phyloP scores from a whole-genome alignment of 2,888 invertebrate species.

The Chromoteleia sp. region DNA sequence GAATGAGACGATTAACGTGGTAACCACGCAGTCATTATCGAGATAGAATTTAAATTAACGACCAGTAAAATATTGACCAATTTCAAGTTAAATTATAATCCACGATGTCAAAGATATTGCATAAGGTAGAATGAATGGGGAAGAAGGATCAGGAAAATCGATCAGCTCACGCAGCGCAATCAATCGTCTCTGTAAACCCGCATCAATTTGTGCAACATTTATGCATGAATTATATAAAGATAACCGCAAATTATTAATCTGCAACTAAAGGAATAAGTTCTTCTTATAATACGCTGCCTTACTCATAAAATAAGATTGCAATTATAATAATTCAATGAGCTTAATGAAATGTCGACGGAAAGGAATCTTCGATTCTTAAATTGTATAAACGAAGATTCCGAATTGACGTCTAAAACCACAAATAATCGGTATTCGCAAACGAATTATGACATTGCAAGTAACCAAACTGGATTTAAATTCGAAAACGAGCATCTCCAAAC shows the following conservation, averaged over 20 bases:
- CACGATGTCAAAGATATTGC: conserved; percentile 1
- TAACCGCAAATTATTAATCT: not conserved
- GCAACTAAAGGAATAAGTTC: not conserved
- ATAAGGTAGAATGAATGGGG: not conserved
- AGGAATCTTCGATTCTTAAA: not conserved
- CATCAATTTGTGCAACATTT: too few species aligned
- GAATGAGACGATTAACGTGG: conserved; percentile 36
- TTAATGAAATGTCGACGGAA: too few species aligned
- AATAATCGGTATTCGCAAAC: conserved; percentile 26
- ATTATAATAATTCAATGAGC: too few species aligned
- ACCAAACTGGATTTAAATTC: conserved; percentile 55
- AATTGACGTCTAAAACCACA: conserved; percentile 13
- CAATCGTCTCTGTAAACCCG: not conserved
- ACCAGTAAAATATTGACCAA: conserved; percentile 4
- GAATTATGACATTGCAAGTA: conserved; percentile 57
- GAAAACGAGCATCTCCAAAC: conserved; percentile 39
- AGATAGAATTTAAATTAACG: conserved; percentile 47
- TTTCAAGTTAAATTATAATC: conserved; percentile 24
- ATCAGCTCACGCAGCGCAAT: not conserved
- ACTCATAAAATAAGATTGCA: too few species aligned
- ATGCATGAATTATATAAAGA: conserved; percentile 11
- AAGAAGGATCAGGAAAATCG: conserved; percentile 14
- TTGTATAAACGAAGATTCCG: conserved; percentile 11
- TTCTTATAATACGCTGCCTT: too few species aligned
- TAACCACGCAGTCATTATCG: conserved; percentile 12